A percentile compares a stretch with the other conserved stretches of the same genome.
Evolutionary conservation across 2,113 vertebrate genomes (phyloP).

Genomic region (Rhabdomys dilectus): DNA sequence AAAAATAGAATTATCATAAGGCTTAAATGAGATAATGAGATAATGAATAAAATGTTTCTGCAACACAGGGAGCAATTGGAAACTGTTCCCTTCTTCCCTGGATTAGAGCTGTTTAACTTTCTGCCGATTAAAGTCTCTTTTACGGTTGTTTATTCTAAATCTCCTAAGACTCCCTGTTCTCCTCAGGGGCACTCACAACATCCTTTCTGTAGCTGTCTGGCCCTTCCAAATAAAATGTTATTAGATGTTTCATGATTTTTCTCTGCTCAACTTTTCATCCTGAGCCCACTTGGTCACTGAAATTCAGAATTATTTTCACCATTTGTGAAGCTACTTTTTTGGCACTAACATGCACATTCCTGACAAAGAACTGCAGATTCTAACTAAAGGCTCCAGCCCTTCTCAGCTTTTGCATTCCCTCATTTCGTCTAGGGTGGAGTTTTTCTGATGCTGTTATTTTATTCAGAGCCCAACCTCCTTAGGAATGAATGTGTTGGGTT

Average conservation of each 20-base stretch:
- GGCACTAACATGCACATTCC: neutral
- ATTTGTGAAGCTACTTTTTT: constrained; percentile 48
- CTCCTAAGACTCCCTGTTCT: neutral
- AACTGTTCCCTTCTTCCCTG: neutral
- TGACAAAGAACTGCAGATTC: constrained; percentile 8
- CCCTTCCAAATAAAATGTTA: constrained; percentile 61
- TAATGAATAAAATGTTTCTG: constrained; percentile 10
- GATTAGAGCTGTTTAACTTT: constrained; percentile 17
- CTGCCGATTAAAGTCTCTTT: neutral
- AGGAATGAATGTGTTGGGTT: constrained; percentile 44
- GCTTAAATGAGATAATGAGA: constrained; percentile 40
- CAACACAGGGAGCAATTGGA: constrained; percentile 28
- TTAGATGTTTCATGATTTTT: constrained; percentile 43
- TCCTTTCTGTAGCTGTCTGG: neutral
- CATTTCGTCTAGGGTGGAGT: constrained; percentile 19
- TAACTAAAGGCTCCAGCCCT: constrained; percentile 1
- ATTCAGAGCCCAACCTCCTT: neutral
- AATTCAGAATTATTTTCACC: constrained; percentile 47
- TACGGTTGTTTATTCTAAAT: constrained; percentile 51
- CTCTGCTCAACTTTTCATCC: neutral
- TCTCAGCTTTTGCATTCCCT: constrained; percentile 41
- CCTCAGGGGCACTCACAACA: neutral
- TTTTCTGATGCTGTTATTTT: constrained; percentile 36
- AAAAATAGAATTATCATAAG: neutral
- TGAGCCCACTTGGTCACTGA: constrained; percentile 32